Conservation (phyloP, 1,140 invertebrate genomes). For the Musca domestica region DNA sequence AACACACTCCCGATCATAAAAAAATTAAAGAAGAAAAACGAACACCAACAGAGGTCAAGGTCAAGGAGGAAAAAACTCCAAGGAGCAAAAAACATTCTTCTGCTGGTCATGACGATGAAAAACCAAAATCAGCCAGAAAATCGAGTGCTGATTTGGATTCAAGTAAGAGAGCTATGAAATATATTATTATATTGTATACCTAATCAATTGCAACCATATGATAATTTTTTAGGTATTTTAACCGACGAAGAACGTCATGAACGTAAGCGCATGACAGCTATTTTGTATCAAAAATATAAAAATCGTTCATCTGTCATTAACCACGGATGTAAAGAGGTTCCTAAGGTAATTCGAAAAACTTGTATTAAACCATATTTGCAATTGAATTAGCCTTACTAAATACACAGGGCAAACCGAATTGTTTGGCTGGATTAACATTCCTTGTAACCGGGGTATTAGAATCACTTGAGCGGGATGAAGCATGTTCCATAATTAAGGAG, state of each 20-base stretch:
- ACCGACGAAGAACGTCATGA: conserved; percentile 65
- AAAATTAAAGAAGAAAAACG: neutral
- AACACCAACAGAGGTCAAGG: neutral
- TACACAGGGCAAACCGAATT: conserved; percentile 65
- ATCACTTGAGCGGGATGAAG: conserved; percentile 81
- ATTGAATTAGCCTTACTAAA: neutral
- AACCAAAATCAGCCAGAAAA: neutral
- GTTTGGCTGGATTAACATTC: conserved; percentile 76
- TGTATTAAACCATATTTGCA: too few relatives aligned
- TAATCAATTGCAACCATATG: neutral
- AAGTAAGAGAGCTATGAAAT: neutral
- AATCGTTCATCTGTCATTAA: conserved; percentile 73
- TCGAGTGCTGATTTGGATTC: neutral
- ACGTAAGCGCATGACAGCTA: conserved; percentile 62
- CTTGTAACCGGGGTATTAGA: conserved; percentile 86
- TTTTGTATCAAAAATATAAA: conserved; percentile 70
- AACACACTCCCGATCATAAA: conserved; percentile 1
- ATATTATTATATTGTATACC: too few relatives aligned
- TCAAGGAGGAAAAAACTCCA: conserved; percentile 26
- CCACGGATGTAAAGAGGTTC: conserved; percentile 79
- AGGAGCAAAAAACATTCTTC: conserved; percentile 30
- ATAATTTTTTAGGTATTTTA: conserved; percentile 45
- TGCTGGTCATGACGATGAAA: neutral
- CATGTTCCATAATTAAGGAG: conserved; percentile 69
- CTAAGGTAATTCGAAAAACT: conserved; percentile 61